Evolutionary conservation across 1,140 invertebrate species (phyloP).

Genomic region (Papilio helenus): DNA sequence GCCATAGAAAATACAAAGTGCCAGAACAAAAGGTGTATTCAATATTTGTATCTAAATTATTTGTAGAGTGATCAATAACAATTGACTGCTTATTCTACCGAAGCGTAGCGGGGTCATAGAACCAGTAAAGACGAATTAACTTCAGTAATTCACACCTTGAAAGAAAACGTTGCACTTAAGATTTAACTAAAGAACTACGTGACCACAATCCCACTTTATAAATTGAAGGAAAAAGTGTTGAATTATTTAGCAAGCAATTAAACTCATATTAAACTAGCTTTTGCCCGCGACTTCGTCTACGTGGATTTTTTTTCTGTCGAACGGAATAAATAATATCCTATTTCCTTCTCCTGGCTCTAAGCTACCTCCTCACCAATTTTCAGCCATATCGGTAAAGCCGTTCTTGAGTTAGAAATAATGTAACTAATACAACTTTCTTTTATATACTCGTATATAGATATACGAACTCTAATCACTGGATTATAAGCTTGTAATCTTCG

Average conservation of each 20-base stretch:
- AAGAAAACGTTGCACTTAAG: constrained; percentile 3
- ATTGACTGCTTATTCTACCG: constrained; percentile 64
- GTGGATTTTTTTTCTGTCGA: too few species aligned
- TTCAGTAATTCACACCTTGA: constrained; percentile 54
- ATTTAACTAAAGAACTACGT: neutral
- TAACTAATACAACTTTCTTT: too few species aligned
- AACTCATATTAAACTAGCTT: too few species aligned
- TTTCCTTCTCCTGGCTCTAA: too few species aligned
- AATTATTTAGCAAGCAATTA: neutral
- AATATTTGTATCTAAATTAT: constrained; percentile 52
- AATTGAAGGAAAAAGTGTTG: neutral
- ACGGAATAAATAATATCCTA: too few species aligned
- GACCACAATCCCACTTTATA: neutral
- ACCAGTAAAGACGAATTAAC: constrained; percentile 78
- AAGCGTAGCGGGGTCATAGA: constrained; percentile 78
- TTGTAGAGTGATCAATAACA: constrained; percentile 58
- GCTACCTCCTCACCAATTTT: too few species aligned
- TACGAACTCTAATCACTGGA: too few species aligned
- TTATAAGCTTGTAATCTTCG: too few species aligned
- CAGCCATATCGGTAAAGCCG: too few species aligned
- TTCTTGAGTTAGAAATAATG: too few species aligned
- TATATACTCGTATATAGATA: too few species aligned
- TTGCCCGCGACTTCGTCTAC: too few species aligned
- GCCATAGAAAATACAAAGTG: constrained; percentile 13
- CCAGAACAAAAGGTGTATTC: constrained; percentile 38